Evolutionary conservation across 2,797 vertebrate genomes (phyloP).

Genomic region (Pantherophis vulpinus): DNA sequence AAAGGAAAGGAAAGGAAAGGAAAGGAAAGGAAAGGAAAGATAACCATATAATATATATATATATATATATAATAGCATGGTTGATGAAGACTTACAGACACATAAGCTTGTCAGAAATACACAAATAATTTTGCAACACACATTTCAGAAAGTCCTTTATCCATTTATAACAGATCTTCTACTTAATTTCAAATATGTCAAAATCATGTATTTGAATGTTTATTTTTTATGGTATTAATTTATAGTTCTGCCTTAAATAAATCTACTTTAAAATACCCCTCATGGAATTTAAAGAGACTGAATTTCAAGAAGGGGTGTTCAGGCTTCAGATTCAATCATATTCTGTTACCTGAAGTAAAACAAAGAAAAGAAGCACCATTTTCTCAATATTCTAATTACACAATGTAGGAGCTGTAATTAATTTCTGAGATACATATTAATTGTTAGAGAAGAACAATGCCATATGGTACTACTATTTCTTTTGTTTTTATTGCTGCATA

Average conservation of each 20-base stretch:
- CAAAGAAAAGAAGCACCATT: slow-evolving; percentile 6
- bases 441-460: neutral
- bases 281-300: neutral
- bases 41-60: neutral
- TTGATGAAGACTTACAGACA: slow-evolving; percentile 11
- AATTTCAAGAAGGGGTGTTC: neutral
- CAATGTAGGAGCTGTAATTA: neutral
- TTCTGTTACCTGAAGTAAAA: neutral
- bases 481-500: neutral
- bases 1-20: no score
- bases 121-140: slow-evolving; percentile 11
- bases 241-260: neutral
- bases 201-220: neutral
- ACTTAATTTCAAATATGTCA: neutral
- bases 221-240: neutral
- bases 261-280: neutral
- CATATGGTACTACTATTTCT: neutral
- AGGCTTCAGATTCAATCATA: neutral
- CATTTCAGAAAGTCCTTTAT: neutral
- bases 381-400: slow-evolving; percentile 35
- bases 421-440: neutral
- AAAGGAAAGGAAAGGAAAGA: neutral
- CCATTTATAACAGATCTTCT: neutral
- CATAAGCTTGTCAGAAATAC: neutral
- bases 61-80: slow-evolving; percentile 10